These are phyloP conservation scores for Heliothis virescens DNA, from an alignment of 1,140 invertebrate species.

Conservation along the genomic window DNA sequence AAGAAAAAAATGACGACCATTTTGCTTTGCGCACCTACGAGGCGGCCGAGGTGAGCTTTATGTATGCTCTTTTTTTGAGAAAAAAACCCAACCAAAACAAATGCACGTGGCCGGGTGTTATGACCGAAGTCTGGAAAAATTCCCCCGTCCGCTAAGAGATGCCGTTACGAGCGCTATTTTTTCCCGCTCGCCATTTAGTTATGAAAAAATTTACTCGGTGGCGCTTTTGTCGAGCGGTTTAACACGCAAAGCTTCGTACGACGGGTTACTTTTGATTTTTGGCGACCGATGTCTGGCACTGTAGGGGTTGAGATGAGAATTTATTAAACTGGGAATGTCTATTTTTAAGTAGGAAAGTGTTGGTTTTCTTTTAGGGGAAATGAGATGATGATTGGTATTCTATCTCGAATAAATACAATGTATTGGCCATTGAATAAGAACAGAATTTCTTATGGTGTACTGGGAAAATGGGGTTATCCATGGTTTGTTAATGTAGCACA, in stretches of 20 bases:
- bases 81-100: slow-evolving; percentile 86
- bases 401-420: too few relatives aligned
- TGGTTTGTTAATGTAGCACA: too few relatives aligned
- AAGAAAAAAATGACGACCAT: slow-evolving; percentile 86
- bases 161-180: slow-evolving; percentile 80
- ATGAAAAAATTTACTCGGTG: slow-evolving; percentile 76
- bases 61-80: slow-evolving; percentile 83
- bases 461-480: too few relatives aligned
- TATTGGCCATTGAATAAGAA: too few relatives aligned
- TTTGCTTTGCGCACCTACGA: slow-evolving; percentile 84
- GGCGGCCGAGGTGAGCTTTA: slow-evolving; percentile 79
- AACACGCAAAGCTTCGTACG: background rate
- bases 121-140: slow-evolving; percentile 81
- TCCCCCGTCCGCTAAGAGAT: slow-evolving; percentile 81
- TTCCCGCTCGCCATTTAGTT: slow-evolving; percentile 76
- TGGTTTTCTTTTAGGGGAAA: background rate
- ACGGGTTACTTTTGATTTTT: slow-evolving; percentile 31
- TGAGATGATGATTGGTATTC: too few relatives aligned
- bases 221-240: slow-evolving; percentile 67
- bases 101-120: slow-evolving; percentile 85
- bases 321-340: background rate
- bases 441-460: too few relatives aligned
- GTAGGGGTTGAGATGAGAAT: background rate
- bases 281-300: background rate
- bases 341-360: background rate